Conservation (phyloP, 1,140 invertebrate genomes). For the Drosophila ironensis region DNA sequence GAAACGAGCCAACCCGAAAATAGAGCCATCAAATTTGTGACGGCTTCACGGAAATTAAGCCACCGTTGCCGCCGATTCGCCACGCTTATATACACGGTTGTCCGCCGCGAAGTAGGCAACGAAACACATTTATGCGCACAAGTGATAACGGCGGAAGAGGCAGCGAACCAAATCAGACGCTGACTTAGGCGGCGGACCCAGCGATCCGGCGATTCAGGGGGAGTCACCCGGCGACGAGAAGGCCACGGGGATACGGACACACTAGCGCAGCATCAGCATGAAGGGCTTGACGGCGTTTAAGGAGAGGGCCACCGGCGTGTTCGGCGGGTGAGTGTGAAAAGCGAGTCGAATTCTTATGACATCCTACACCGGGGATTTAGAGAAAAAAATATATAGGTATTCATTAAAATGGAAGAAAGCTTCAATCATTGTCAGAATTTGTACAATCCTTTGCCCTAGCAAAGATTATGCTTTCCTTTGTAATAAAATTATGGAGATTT, state of each 20-base stretch:
- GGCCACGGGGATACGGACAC: too few species aligned
- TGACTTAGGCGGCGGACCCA: constrained; percentile 25
- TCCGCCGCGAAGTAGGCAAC: constrained; percentile 67
- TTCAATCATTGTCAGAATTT: too few species aligned
- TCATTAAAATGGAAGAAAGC: too few species aligned
- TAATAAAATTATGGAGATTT: too few species aligned
- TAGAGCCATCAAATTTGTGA: constrained; percentile 66
- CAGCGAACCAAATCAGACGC: constrained; percentile 29
- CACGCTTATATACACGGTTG: constrained; percentile 58
- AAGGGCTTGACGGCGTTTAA: constrained; percentile 81
- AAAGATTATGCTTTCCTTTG: too few species aligned
- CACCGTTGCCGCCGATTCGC: constrained; percentile 67
- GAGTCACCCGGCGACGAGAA: constrained; percentile 1
- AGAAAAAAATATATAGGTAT: not conserved
- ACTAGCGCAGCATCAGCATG: constrained; percentile 57
- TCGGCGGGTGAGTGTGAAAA: constrained; percentile 71
- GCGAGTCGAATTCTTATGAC: constrained; percentile 29
- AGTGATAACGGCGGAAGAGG: constrained; percentile 59
- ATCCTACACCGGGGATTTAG: not conserved
- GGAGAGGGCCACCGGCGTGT: constrained; percentile 77
- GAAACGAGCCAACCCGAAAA: constrained; percentile 59
- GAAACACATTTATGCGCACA: constrained; percentile 72
- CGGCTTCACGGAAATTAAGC: constrained; percentile 58
- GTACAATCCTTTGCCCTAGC: too few species aligned
- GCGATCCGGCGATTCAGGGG: constrained; percentile 9